A percentile compares a stretch with the other conserved stretches of the same genome.
phyloP scores from a whole-genome alignment of 2,113 vertebrate genomes.

The Vanacampus margaritifer region DNA sequence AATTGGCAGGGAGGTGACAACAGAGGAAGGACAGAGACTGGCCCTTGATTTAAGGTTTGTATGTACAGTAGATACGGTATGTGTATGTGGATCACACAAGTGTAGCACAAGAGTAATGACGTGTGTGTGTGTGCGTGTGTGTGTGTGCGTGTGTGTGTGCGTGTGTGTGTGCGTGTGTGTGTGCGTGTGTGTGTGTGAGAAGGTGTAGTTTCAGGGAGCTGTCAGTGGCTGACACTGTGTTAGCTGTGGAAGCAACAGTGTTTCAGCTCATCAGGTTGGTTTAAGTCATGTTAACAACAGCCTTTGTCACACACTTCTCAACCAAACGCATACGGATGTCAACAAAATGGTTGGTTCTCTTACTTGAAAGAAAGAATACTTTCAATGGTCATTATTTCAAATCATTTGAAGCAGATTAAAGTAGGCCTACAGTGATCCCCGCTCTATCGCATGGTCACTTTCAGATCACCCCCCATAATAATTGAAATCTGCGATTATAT shows the following conservation, averaged over 20 bases:
- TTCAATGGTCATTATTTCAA: too few species aligned
- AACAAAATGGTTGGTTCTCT: not conserved
- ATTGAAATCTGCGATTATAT: too few species aligned
- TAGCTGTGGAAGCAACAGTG: slow-evolving; percentile 50
- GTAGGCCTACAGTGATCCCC: too few species aligned
- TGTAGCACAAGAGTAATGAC: not conserved
- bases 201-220: slow-evolving; percentile 59
- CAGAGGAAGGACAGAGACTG: slow-evolving; percentile 56
- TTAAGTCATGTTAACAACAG: not conserved
- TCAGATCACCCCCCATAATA: too few species aligned
- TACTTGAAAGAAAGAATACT: not conserved
- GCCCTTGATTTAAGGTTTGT: slow-evolving; percentile 59
- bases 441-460: too few species aligned
- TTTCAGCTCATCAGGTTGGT: slow-evolving; percentile 58
- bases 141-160: too few species aligned
- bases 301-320: not conserved
- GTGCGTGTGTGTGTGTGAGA: slow-evolving; percentile 8
- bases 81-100: too few species aligned
- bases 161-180: too few species aligned
- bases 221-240: slow-evolving; percentile 52
- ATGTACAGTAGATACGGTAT: not conserved
- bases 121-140: too few species aligned
- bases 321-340: not conserved
- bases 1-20: slow-evolving; percentile 59
- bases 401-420: not conserved